Conservation (phyloP, 2,113 vertebrate species). For the Limnothrissa miodon region DNA sequence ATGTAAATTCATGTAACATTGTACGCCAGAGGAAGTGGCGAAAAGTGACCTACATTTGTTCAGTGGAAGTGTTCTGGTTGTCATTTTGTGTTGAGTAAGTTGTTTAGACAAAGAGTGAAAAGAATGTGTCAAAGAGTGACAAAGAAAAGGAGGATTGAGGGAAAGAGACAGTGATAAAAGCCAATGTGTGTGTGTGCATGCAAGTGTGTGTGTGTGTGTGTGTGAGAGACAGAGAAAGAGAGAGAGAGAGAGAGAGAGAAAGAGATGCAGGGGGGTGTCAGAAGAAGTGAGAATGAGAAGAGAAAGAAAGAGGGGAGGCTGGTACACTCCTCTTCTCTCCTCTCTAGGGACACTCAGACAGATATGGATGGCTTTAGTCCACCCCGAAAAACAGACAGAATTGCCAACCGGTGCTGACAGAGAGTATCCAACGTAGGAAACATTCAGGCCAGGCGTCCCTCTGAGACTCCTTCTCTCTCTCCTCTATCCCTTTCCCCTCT, state of each 20-base stretch:
- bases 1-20: no score
- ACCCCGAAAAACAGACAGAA: not conserved
- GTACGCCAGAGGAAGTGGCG: no score
- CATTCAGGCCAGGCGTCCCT: not conserved
- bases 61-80: not conserved
- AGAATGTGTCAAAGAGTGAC: not conserved
- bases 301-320: no score
- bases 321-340: not conserved
- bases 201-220: constrained; percentile 12
- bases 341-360: not conserved
- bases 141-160: not conserved
- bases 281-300: no score
- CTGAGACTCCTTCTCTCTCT: not conserved
- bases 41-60: no score
- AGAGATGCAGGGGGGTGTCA: no score
- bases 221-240: not conserved
- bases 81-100: not conserved
- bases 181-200: constrained; percentile 17
- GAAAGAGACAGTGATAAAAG: not conserved
- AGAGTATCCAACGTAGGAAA: not conserved
- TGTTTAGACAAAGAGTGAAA: not conserved
- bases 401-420: not conserved
- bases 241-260: no score
- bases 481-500: not conserved
- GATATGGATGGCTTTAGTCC: not conserved